Conservation (phyloP, 2,888 invertebrate species). For the Tortrix viridana region DNA sequence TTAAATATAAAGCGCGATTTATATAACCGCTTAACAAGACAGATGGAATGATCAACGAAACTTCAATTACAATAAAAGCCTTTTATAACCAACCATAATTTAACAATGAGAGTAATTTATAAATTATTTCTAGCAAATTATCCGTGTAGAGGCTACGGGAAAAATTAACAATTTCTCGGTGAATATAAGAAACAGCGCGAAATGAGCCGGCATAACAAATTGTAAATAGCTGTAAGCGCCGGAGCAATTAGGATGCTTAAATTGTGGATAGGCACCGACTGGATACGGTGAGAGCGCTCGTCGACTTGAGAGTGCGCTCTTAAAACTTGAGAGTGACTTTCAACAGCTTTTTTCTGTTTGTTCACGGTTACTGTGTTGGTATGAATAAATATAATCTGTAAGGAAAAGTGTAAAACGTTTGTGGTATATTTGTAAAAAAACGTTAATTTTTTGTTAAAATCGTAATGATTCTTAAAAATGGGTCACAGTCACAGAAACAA, state of each 20-base stretch:
- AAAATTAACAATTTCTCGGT: conserved; percentile 20
- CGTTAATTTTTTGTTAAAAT: too few relatives aligned
- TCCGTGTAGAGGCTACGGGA: conserved; percentile 4
- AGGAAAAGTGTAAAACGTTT: too few relatives aligned
- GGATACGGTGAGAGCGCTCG: neutral
- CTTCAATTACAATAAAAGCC: conserved; percentile 24
- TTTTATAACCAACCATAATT: neutral
- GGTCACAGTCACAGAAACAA: too few relatives aligned
- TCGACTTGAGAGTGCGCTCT: neutral
- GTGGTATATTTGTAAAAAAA: too few relatives aligned
- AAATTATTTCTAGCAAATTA: conserved; percentile 18
- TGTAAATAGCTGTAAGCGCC: conserved; percentile 48
- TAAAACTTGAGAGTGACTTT: too few relatives aligned
- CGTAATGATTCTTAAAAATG: too few relatives aligned
- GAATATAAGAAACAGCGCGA: conserved; percentile 30
- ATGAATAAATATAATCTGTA: too few relatives aligned
- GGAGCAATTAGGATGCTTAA: conserved; percentile 49
- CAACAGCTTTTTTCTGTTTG: too few relatives aligned
- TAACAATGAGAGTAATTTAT: conserved; percentile 19
- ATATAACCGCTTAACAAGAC: too few relatives aligned
- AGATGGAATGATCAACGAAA: neutral
- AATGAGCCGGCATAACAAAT: conserved; percentile 51
- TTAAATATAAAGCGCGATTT: too few relatives aligned
- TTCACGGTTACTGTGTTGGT: too few relatives aligned
- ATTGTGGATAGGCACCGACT: conserved; percentile 32